Conservation (phyloP, 1,140 invertebrate genomes). For the Trachelipus rathkii region DNA sequence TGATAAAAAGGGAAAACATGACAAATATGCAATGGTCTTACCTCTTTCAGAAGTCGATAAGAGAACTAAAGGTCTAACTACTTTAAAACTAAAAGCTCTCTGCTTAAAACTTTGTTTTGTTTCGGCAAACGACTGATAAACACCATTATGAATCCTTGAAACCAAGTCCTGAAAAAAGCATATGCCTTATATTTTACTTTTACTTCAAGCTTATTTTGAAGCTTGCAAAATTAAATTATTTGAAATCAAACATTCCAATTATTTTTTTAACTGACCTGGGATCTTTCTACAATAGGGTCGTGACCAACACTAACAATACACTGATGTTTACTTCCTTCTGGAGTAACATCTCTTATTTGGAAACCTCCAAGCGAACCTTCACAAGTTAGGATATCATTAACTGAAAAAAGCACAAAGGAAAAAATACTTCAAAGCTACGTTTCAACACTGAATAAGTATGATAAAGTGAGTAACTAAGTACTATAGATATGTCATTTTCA, state of each 20-base stretch:
- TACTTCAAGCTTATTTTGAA: background rate
- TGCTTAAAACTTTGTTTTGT: conserved; percentile 43
- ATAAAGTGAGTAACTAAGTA: too few relatives aligned
- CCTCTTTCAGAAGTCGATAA: background rate
- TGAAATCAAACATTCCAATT: background rate
- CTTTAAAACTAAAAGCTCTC: conserved; percentile 58
- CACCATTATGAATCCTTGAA: conserved; percentile 48
- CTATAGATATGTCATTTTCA: too few relatives aligned
- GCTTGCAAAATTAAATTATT: background rate
- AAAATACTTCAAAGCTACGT: background rate
- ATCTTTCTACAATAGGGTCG: conserved; percentile 58
- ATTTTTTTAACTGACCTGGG: conserved; percentile 30
- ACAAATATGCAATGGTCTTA: background rate
- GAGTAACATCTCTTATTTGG: conserved; percentile 80
- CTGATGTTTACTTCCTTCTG: conserved; percentile 75
- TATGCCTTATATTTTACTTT: background rate
- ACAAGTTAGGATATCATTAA: conserved; percentile 59
- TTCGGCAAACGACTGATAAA: conserved; percentile 51
- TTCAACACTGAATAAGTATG: too few relatives aligned
- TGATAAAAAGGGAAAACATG: background rate
- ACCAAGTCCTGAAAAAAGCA: conserved; percentile 37
- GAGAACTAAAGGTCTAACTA: conserved; percentile 22
- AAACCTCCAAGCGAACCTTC: conserved; percentile 83
- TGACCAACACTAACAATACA: conserved; percentile 78
- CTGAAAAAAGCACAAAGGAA: conserved; percentile 20